Percentiles rank a stretch among this genome's conserved stretches.
Evolutionary conservation across 2,113 vertebrate genomes (phyloP).

Genomic region (Plotosus lineatus): DNA sequence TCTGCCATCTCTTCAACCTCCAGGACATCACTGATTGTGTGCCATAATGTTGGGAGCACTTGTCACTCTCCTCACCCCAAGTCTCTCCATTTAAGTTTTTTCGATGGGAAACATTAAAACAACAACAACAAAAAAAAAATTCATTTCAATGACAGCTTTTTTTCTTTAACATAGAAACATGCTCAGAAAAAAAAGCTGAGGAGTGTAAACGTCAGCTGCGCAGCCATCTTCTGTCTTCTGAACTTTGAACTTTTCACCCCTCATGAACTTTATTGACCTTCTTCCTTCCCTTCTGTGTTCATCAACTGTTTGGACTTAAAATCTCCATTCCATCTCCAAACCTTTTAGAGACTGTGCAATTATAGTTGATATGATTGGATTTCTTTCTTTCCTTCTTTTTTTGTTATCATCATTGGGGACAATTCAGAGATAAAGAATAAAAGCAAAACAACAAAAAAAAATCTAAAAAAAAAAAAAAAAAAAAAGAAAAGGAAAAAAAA

Average conservation of each 20-base stretch:
- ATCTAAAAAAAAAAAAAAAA: constrained; percentile 61
- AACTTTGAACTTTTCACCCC: constrained; percentile 81
- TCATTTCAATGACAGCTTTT: constrained; percentile 74
- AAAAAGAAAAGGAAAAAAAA: constrained; percentile 63
- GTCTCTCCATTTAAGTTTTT: constrained; percentile 76
- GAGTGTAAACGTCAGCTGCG: constrained; percentile 75
- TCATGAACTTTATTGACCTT: constrained; percentile 84
- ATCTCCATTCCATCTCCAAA: constrained; percentile 81
- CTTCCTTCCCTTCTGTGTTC: constrained; percentile 79
- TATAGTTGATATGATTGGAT: constrained; percentile 80
- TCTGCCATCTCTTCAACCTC: constrained; percentile 79
- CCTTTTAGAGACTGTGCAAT: constrained; percentile 83
- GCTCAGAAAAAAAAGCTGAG: constrained; percentile 68
- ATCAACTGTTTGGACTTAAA: constrained; percentile 81
- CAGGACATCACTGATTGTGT: constrained; percentile 81
- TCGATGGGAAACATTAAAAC: constrained; percentile 74
- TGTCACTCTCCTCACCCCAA: constrained; percentile 73
- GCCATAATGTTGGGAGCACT: constrained; percentile 78
- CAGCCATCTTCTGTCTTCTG: constrained; percentile 82
- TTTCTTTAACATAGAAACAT: constrained; percentile 76
- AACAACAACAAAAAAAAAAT: constrained; percentile 58
- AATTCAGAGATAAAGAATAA: constrained; percentile 69
- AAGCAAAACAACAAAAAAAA: constrained; percentile 61
- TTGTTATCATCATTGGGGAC: constrained; percentile 76
- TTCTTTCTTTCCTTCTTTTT: constrained; percentile 53